Conservation (phyloP, 2,113 vertebrate species). For the Hippocampus barbouri region DNA sequence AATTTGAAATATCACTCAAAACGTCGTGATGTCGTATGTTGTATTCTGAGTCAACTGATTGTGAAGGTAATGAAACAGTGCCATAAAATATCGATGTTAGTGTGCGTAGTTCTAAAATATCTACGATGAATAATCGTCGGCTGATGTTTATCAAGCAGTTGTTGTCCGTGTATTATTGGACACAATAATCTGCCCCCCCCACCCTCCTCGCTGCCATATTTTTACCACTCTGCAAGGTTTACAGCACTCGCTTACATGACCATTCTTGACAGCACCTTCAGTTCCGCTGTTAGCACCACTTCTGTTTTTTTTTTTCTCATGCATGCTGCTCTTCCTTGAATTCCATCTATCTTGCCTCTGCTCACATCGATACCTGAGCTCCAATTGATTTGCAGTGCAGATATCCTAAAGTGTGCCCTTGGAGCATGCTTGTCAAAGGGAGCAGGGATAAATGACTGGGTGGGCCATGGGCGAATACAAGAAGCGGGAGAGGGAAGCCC, state of each 20-base stretch:
- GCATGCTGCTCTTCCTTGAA: slow-evolving; percentile 7
- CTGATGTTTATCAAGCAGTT: not conserved
- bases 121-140: no score
- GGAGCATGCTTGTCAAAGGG: slow-evolving; percentile 13
- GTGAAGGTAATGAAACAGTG: no score
- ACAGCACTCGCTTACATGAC: not conserved
- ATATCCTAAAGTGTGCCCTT: slow-evolving; percentile 48
- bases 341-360: slow-evolving; percentile 5
- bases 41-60: no score
- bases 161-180: not conserved
- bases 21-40: no score
- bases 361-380: slow-evolving; percentile 44
- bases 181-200: slow-evolving; percentile 31
- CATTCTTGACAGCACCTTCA: slow-evolving; percentile 2
- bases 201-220: slow-evolving; percentile 28
- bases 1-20: no score
- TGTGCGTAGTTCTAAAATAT: no score
- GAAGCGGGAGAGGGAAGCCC: not conserved
- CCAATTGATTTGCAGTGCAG: slow-evolving; percentile 60
- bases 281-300: not conserved
- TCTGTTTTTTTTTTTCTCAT: not conserved
- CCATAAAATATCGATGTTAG: no score
- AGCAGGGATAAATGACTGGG: not conserved
- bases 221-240: slow-evolving; percentile 30
- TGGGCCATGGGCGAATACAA: not conserved